Base-by-base conservation (phyloP, 2,797 vertebrate species). In the Atherinosoma microstoma region DNA sequence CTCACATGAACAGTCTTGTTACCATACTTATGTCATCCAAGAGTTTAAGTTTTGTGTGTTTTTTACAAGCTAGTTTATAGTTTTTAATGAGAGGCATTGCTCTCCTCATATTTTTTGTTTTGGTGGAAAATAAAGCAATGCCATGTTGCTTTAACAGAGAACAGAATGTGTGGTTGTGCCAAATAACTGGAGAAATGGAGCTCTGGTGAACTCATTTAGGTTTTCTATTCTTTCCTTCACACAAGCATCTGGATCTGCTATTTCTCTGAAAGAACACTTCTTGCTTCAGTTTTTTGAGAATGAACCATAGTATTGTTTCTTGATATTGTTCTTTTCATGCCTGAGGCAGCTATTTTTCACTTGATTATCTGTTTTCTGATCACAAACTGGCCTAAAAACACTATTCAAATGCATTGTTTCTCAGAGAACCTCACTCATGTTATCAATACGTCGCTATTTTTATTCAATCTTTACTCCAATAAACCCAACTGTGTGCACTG, bases 161-260 rank as follows among this genome's bases (percentile, higher is more conserved):
- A 60, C 67, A 80, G 71, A 73, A 82, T 73, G 68, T 10, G 24
- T 38, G 51, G 73, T 76, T 69, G 54, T 87, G 90, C 91, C 89
- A 91, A 87, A 91, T 85, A 87, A 71, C 78, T 85, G 77, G 27
- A 83, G 80, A 89, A 70, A 62, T 83, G 71, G 79, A 84, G 84
- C 64, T 82, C 79, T 90, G 91, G 84, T 75, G 59, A 87, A 85
- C 83, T 90, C 68, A 69, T 87, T 89, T 89, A 64, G 74, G 71
- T 75, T 87, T 83, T 79, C 61, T 70, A 49, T 74, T 18, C 38
- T 85, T 86, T 86, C 51, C 70, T 64, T 47, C 62, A 70, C 87
- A 35, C 38, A 35, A 60, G 63, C 85, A 88, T 91, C 87, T 91
- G 84, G 79, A 82, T 85, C 76, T 85, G 82, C 73, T 82, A 32